phyloP scores from a whole-genome alignment of 2,797 vertebrate species.

The Apogon talboti region DNA sequence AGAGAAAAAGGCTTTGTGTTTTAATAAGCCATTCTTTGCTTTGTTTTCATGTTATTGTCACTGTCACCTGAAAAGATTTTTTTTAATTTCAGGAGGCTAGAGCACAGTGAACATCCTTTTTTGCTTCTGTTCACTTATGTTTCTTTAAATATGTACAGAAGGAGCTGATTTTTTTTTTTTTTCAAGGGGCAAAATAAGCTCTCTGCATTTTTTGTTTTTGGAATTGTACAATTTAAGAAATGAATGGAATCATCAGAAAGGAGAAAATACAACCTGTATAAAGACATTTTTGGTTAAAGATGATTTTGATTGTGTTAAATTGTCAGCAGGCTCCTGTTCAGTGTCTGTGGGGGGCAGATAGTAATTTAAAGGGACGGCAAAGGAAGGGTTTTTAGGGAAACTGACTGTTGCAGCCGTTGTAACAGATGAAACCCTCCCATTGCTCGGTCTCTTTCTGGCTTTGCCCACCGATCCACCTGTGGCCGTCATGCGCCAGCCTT shows the following conservation, averaged over 20 bases:
- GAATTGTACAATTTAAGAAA: slow-evolving; percentile 70
- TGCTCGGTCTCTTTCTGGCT: slow-evolving; percentile 55
- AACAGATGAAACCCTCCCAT: slow-evolving; percentile 46
- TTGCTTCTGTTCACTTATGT: slow-evolving; percentile 67
- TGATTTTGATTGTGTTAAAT: slow-evolving; percentile 74
- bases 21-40: slow-evolving; percentile 67
- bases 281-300: slow-evolving; percentile 80
- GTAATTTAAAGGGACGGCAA: slow-evolving; percentile 39
- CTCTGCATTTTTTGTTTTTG: slow-evolving; percentile 68
- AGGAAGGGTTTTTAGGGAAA: slow-evolving; percentile 44
- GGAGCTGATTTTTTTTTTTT: slow-evolving; percentile 71
- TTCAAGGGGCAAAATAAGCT: slow-evolving; percentile 65
- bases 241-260: slow-evolving; percentile 48
- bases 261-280: slow-evolving; percentile 67
- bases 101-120: slow-evolving; percentile 69
- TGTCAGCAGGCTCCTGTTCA: slow-evolving; percentile 66
- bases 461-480: slow-evolving; percentile 70
- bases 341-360: slow-evolving; percentile 50
- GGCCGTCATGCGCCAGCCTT: slow-evolving; percentile 80
- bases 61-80: slow-evolving; percentile 66
- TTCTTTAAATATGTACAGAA: slow-evolving; percentile 75
- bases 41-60: slow-evolving; percentile 68
- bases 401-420: slow-evolving; percentile 53
- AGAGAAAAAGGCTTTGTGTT: slow-evolving; percentile 74
- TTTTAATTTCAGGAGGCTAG: slow-evolving; percentile 58